phyloP scores from a whole-genome alignment of 2,888 invertebrate species.

The Tetropium fuscum region DNA sequence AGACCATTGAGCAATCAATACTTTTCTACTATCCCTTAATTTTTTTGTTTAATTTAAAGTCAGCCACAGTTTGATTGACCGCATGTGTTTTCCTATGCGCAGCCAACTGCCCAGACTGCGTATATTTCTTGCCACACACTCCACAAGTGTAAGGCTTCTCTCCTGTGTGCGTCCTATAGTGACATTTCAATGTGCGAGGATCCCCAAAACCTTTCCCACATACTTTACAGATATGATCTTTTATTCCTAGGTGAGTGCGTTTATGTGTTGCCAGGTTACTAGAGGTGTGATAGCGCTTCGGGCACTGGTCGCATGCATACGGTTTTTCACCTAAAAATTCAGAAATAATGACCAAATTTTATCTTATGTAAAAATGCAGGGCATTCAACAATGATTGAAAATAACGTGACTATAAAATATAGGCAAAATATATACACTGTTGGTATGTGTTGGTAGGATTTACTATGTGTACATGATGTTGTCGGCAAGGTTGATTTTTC shows the following conservation, averaged over 20 bases:
- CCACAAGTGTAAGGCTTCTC: slow-evolving; percentile 61
- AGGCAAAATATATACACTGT: too few species aligned
- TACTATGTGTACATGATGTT: too few species aligned
- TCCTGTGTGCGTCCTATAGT: slow-evolving; percentile 60
- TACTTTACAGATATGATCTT: slow-evolving; percentile 57
- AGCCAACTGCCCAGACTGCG: slow-evolving; percentile 61
- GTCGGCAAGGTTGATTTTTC: too few species aligned
- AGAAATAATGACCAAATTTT: not conserved
- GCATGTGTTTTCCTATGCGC: slow-evolving; percentile 58
- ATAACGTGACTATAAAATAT: not conserved
- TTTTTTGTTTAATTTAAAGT: too few species aligned
- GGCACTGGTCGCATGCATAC: slow-evolving; percentile 59
- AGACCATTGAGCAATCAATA: too few species aligned
- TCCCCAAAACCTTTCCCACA: slow-evolving; percentile 61
- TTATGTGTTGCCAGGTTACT: slow-evolving; percentile 62
- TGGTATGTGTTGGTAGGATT: too few species aligned
- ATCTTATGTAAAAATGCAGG: too few species aligned
- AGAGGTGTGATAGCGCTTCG: slow-evolving; percentile 60
- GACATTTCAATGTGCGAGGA: slow-evolving; percentile 58
- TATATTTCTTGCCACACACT: slow-evolving; percentile 57
- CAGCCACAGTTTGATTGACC: not conserved
- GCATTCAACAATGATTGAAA: too few species aligned
- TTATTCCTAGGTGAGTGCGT: slow-evolving; percentile 58
- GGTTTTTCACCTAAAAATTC: slow-evolving; percentile 58
- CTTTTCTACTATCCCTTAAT: too few species aligned